Percentiles rank a stretch among this genome's conserved stretches.
Evolutionary conservation across 1,140 invertebrate species (phyloP).

Genomic region (Lepeophtheirus salmonis): DNA sequence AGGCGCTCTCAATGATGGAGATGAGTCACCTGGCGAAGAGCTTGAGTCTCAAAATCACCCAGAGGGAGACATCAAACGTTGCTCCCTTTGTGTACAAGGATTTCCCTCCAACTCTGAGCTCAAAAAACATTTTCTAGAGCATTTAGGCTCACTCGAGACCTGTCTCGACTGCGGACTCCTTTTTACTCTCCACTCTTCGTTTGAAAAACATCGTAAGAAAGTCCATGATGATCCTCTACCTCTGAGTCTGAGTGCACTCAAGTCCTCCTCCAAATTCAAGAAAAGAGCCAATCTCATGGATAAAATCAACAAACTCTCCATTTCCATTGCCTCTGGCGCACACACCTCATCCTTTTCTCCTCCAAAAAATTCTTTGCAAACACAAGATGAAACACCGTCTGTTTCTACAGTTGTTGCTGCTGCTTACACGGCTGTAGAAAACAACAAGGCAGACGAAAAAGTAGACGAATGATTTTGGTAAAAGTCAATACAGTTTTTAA

Average conservation of each 20-base stretch:
- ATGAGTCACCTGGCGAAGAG: neutral
- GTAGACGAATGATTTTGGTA: too few relatives aligned
- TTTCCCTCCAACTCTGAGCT: neutral
- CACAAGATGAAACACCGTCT: too few relatives aligned
- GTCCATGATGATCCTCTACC: neutral
- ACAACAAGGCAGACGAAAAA: too few relatives aligned
- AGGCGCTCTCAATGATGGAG: neutral
- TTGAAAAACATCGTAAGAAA: neutral
- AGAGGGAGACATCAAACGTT: too few relatives aligned
- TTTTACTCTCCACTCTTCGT: neutral
- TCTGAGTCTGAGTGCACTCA: neutral
- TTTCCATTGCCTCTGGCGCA: neutral
- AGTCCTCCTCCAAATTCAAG: neutral
- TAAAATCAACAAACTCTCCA: slow-evolving; percentile 9
- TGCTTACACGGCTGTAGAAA: too few relatives aligned
- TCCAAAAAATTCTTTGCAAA: too few relatives aligned
- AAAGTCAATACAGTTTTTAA: too few relatives aligned
- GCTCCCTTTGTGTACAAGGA: neutral
- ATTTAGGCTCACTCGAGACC: neutral
- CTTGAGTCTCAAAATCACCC: neutral
- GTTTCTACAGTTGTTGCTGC: too few relatives aligned
- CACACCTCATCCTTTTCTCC: too few relatives aligned
- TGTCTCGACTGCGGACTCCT: neutral
- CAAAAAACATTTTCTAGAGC: slow-evolving; percentile 9
- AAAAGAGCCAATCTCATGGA: slow-evolving; percentile 15